Evolutionary conservation across 2,797 vertebrate species (phyloP), one percentile per base, ranked within the genome.

Genomic region (Amazonetta brasiliensis): DNA sequence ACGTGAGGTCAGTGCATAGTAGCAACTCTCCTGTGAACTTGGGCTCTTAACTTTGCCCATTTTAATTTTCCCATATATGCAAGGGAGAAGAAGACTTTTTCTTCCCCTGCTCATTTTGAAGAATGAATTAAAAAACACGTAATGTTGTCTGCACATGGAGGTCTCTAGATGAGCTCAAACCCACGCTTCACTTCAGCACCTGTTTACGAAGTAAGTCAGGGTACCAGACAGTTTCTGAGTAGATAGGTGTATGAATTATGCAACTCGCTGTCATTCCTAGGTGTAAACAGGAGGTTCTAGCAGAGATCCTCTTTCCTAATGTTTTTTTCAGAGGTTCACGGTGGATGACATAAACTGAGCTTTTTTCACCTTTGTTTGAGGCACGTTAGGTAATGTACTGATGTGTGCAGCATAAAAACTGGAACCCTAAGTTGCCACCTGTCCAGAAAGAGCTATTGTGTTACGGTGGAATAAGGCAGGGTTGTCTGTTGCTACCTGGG

Each of bases 221-320:
- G 73, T 83, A 91, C 73, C 46, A 84, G 43, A n/a, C 62, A 74
- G 56, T 87, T 92, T 77, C 67, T 69, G 60, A 9, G 52, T 43
- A 76, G 83, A 54, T 18, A 79, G 67, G 12, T 76, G 52, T 54
- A 81, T 89, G 76, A 94, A 94, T 92, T 73, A 67, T 69, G 78
- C 80, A 94, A 37, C 39, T 93, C 69, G 74, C 52, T 73, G 21
- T 77, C 92, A 73, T 87, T 92, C 77, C 85, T 74, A 20, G 74
- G 86, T 90, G 71, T 79, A 94, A 94, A 84, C 87, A 76, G 85
- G 76, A 92, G 88, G 83, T 81, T 91, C 84, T 93, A 0, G 1
- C 26, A 12, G 39, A 80, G 58, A 76, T 92, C 39, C 17, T 54
- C 23, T 52, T 54, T 12, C 41, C 52, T 91, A 4, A 76, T 82